phyloP scores from a whole-genome alignment of 2,797 vertebrate species.

The Nasua narica region DNA sequence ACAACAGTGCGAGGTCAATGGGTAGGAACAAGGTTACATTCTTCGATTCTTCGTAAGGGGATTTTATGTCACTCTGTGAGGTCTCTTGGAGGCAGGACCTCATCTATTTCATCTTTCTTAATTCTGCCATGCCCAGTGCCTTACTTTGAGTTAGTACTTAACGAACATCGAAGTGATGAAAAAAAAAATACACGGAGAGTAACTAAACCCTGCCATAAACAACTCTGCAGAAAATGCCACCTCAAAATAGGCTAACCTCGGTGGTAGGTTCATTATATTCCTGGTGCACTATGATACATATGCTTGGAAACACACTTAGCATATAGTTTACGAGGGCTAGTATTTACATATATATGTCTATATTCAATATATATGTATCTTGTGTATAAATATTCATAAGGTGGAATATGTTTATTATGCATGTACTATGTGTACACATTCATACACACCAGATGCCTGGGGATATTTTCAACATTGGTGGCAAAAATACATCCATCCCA shows the following conservation, averaged over 20 bases:
- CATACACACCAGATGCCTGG: conserved; percentile 78
- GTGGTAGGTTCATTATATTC: conserved; percentile 59
- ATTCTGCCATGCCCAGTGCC: background rate
- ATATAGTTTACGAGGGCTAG: conserved; percentile 74
- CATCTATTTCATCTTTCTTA: background rate
- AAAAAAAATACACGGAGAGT: background rate
- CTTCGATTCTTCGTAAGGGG: background rate
- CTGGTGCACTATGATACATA: conserved; percentile 62
- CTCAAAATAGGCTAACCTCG: conserved; percentile 48
- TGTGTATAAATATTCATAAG: conserved; percentile 80
- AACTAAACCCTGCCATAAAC: conserved; percentile 50
- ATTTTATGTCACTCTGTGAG: background rate
- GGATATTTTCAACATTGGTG: conserved; percentile 74
- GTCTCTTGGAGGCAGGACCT: background rate
- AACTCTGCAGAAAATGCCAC: conserved; percentile 59
- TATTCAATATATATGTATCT: conserved; percentile 77
- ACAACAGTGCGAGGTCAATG: background rate
- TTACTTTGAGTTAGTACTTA: conserved; percentile 25
- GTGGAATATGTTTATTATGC: conserved; percentile 77
- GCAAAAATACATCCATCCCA: conserved; percentile 67
- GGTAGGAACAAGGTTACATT: background rate
- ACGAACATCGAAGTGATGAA: background rate
- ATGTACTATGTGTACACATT: conserved; percentile 77
- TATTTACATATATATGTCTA: conserved; percentile 76
- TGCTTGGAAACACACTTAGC: conserved; percentile 71